Evolutionary conservation across 2,888 invertebrate genomes (phyloP), one percentile per base, ranked within the genome.

Genomic region (Clostera curtula): DNA sequence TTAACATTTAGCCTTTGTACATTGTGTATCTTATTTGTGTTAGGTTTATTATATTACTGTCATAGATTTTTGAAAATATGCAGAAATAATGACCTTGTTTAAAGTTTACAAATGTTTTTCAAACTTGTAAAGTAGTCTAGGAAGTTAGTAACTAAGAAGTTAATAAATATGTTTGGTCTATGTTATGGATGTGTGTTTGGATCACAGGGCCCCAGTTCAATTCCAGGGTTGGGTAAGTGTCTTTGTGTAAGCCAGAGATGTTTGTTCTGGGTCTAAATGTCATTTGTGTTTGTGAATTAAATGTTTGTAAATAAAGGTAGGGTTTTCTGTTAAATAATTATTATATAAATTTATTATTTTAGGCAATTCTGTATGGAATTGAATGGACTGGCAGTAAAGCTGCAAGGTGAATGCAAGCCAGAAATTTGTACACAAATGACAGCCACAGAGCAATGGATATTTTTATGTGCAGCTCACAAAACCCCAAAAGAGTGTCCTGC

Each of bases 401-500:
- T 99, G 42, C 98, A 98, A 85, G 90, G 90, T 43, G 98, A 98
- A 74, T 99, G 99, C 72, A 93, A 95, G 62, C 97, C 98, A 18
- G 95, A 96, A 58, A 96, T 93, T 11, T 99, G 99, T 73, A 96
- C 94, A 36, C 98, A 99, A 83, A 99, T 99, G 99, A 99, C 98
- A 21, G 99, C 99, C 14, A 99, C 99, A 13, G 98, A 99, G 76
- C 98, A 99, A 65, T 99, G 99, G 99, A 99, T 99, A 75, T 99
- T 99, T 76, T 85, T 99, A 27, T 99, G 99, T 86, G 99, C 99
- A 32, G 98, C 99, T 19, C 99, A 99, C 73, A 99, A 99, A 87
- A 98, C 98, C 39, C 99, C 99, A 19, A 99, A 99, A 77, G 99
- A 99, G 88, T 99, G 99, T 76, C 96, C 98, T 31, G 99, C 99